Evolutionary conservation across 30 jellyfish, hydroid and myxozoan genomes (phyloP).

Genomic region (Phacellophora camtschatica): DNA sequence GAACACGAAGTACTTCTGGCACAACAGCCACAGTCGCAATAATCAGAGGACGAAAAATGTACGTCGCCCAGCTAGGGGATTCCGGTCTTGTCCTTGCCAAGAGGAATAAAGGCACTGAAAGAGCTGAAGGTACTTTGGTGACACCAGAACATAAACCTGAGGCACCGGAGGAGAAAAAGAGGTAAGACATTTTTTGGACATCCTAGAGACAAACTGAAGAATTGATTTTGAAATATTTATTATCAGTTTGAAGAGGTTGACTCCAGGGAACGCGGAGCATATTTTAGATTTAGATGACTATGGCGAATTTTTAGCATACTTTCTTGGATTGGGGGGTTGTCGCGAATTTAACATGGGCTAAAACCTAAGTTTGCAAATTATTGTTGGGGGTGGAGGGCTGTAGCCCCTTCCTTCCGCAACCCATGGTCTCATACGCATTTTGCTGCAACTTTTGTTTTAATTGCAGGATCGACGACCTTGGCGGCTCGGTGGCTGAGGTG

Average conservation of each 20-base stretch:
- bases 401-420: too few species aligned
- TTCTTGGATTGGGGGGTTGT: too few species aligned
- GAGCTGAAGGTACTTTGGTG: slow-evolving; percentile 17
- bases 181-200: slow-evolving; percentile 30
- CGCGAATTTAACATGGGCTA: too few species aligned
- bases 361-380: too few species aligned
- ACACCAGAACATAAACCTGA: slow-evolving; percentile 93
- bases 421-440: background rate
- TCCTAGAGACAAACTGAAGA: too few species aligned
- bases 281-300: too few species aligned
- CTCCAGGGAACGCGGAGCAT: too few species aligned
- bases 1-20: slow-evolving; percentile 83
- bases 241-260: too few species aligned
- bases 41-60: slow-evolving; percentile 59
- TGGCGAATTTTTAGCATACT: too few species aligned
- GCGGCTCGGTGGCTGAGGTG: slow-evolving; percentile 78
- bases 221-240: too few species aligned
- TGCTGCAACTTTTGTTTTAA: background rate
- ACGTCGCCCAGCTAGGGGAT: slow-evolving; percentile 94
- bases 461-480: slow-evolving; percentile 69
- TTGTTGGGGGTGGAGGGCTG: too few species aligned
- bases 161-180: slow-evolving; percentile 57
- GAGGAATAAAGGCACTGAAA: background rate
- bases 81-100: slow-evolving; percentile 84
- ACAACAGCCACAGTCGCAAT: slow-evolving; percentile 95